Conservation (phyloP, 2,797 vertebrate genomes). For the Ctenopoma multispine region DNA sequence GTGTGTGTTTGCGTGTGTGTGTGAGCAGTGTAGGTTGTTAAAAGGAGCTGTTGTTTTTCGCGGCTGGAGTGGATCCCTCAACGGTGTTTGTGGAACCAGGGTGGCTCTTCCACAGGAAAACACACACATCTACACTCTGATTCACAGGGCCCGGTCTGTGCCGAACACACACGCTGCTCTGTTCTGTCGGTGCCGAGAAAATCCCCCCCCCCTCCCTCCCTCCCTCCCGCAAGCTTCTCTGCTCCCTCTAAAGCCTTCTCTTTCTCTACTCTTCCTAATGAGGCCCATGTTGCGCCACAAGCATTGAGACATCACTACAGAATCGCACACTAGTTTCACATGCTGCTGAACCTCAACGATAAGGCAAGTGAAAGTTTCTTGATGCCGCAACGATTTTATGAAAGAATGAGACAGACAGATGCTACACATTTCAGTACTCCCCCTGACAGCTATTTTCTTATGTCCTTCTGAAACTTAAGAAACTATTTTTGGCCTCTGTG, state of each 20-base stretch:
- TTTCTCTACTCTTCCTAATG: constrained; percentile 49
- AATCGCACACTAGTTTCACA: too few relatives aligned
- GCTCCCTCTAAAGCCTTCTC: constrained; percentile 19
- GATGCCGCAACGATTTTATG: background rate
- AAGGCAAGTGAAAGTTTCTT: background rate
- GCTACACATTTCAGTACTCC: background rate
- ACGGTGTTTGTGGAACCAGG: constrained; percentile 78
- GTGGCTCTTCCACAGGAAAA: constrained; percentile 74
- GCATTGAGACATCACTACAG: constrained; percentile 34
- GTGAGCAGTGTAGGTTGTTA: constrained; percentile 37
- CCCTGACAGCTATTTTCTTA: background rate
- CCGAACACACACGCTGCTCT: constrained; percentile 65
- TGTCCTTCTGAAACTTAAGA: background rate
- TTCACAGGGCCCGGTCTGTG: constrained; percentile 70
- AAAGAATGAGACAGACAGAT: background rate
- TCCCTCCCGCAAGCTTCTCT: constrained; percentile 25
- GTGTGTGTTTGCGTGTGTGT: background rate
- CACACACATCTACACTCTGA: constrained; percentile 42
- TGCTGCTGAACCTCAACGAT: background rate
- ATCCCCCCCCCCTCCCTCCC: constrained; percentile 23
- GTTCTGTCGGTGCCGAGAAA: constrained; percentile 56
- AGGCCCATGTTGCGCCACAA: constrained; percentile 71
- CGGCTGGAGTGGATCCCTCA: constrained; percentile 68
- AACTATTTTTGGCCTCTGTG: background rate
- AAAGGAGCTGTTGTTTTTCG: constrained; percentile 66